Evolutionary conservation across 1,140 invertebrate genomes (phyloP), one percentile per base, ranked within the genome.

Genomic region (Drosophila nannoptera): DNA sequence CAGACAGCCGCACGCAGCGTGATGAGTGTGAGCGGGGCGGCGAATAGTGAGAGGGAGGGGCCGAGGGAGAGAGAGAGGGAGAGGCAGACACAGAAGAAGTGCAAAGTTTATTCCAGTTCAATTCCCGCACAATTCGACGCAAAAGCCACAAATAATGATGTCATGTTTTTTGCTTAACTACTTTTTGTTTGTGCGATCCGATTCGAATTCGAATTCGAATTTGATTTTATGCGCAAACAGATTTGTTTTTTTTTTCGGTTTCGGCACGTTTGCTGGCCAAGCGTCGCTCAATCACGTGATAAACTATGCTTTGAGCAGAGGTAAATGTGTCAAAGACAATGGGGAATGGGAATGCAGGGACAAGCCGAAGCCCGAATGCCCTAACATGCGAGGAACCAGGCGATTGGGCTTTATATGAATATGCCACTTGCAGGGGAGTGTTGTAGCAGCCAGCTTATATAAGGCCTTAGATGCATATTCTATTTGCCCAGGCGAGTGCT

Each of bases 21-120:
- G 45, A 36, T 62, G 4, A 63, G 62, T 63, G 66, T 62, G 11
- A 35, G 54, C 56, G 43, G 38, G n/a, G 40, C 40, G 35, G 11
- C n/a, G n/a, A n/a, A n/a, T n/a, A 16, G 9, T 12, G 14, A 46
- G 8, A 22, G 3, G 32, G 9, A 45, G 29, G 31, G 12, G 22
- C 9, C n/a, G 43, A 43, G n/a, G 40, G 49, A 40, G 11, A 16
- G 9, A 31, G 14, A 46, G 8, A 22, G 3, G 32, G 9, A 45
- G 29, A 49, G 12, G 22, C 9, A 36, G 35, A 14, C 59, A 58
- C 9, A 64, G 48, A 67, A 67, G 61, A 62, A 73, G 76, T 83
- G 73, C 81, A 81, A 86, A 84, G 81, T 84, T 84, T 81, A 86
- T 86, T 77, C 35, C 77, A 76, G 81, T 86, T 84, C 81, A 86